Base-by-base conservation (phyloP, 2,797 vertebrate species). In the Chaetophractus vellerosus region DNA sequence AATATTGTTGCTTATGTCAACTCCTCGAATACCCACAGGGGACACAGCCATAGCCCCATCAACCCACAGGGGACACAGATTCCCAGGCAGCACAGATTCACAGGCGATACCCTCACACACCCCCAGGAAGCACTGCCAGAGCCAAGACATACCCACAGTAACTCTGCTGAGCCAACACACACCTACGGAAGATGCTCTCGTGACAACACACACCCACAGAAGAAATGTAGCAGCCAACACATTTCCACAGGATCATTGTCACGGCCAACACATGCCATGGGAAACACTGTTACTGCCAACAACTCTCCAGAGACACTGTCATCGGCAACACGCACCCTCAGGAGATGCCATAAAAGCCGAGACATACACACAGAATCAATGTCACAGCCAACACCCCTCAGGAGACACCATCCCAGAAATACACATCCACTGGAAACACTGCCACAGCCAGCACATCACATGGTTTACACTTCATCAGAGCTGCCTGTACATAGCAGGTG, bases 1-100 rank as follows among this genome's bases (percentile, higher is more conserved):
- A 98, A 98, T 97, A 98, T 97, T 97, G 97, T 97, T 88, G 52
- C 97, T 97, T 96, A 94, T 97, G 96, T 97, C 95, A 97, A 88
- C 96, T 96, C 57, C 78, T 95, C 90, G 79, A 96, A 96, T 96
- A 93, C 85, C 82, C 96, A 93, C 90, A 93, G 75, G 96, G 94
- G 94, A 97, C 96, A 95, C 68, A 87, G 38, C 94, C 93, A 96
- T 57, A 97, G 86, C 76, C 90, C 81, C 90, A 81, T 94, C 72
- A 92, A 80, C 28, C 78, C 96, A 92, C 88, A 94, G 38, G 88
- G 83, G 92, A 97, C 88, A 50, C 45, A 82, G 82, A 45, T 45
- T 90, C 63, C 61, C 92, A 71, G 90, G 72, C 92, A 90, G 59
- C 87, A 88, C 61, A 90, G 28, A 86, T 28, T 72, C 61, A 80